Conservation (phyloP, 1,140 invertebrate genomes). For the Lutraria rhynchaena region DNA sequence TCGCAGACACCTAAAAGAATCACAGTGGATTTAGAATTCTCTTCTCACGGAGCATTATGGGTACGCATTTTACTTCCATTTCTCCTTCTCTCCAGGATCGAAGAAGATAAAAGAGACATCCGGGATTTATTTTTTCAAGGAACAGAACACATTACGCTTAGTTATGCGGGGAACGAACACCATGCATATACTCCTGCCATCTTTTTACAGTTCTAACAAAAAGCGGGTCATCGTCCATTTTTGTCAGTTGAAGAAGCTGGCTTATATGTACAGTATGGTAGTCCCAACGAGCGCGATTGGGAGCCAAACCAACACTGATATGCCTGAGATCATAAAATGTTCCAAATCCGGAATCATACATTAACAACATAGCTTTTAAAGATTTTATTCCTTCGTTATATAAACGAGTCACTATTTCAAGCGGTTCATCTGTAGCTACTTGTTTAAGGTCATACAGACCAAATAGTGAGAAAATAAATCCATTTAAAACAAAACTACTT, state of each 20-base stretch:
- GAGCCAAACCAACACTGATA: conserved; percentile 91
- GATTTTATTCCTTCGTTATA: conserved; percentile 94
- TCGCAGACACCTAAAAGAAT: no score
- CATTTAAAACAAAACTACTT: conserved; percentile 97
- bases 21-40: no score
- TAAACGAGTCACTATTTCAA: conserved; percentile 83
- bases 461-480: conserved; percentile 98
- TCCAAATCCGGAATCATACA: conserved; percentile 96
- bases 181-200: conserved; percentile 98
- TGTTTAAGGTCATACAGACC: conserved; percentile 96
- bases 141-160: conserved; percentile 48
- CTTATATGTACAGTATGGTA: conserved; percentile 99
- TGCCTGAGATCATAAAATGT: conserved; percentile 99
- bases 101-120: no score
- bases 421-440: conserved; percentile 73
- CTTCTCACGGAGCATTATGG: no score
- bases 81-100: no score
- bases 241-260: conserved; percentile 94
- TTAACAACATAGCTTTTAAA: conserved; percentile 93
- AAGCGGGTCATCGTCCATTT: conserved; percentile 90
- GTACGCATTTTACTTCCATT: no score
- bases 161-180: conserved; percentile 83
- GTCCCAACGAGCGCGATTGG: conserved; percentile 95
- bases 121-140: no score
- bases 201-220: conserved; percentile 93